phyloP scores from a whole-genome alignment of 2,888 invertebrate species.

The Pristionchus exspectatus region DNA sequence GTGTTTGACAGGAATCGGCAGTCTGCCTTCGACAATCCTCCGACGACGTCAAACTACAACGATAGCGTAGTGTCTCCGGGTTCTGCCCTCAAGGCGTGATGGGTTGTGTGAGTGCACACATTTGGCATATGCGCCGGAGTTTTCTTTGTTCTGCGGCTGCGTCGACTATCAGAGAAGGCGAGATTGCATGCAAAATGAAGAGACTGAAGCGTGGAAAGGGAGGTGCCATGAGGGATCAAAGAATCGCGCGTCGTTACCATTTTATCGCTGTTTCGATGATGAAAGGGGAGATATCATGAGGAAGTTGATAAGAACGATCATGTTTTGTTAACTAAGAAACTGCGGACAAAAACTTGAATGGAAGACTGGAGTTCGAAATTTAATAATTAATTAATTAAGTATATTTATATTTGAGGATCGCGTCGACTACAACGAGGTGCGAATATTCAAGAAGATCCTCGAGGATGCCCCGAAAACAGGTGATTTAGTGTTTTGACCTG shows the following conservation, averaged over 20 bases:
- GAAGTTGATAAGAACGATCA: no score
- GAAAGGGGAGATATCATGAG: neutral
- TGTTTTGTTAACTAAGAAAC: no score
- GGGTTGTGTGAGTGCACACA: no score
- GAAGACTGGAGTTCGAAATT: neutral
- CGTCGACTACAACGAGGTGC: conserved; percentile 11
- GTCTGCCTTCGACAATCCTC: neutral
- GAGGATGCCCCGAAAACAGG: neutral
- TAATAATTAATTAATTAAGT: neutral
- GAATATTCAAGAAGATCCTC: conserved; percentile 5
- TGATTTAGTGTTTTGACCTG: neutral
- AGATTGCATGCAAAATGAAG: no score
- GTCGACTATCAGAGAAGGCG: no score
- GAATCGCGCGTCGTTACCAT: neutral
- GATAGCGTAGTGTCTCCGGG: no score
- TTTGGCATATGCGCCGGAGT: no score
- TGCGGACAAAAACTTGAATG: no score
- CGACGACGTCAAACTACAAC: no score
- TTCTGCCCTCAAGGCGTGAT: no score
- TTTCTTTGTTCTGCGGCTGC: no score
- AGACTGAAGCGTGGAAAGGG: no score
- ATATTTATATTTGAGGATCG: neutral
- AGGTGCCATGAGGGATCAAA: neutral
- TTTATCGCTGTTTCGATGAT: conserved; percentile 18
- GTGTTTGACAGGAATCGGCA: neutral